Conservation (phyloP, 2,797 vertebrate species). For the Schizopygopsis malacanthus region DNA sequence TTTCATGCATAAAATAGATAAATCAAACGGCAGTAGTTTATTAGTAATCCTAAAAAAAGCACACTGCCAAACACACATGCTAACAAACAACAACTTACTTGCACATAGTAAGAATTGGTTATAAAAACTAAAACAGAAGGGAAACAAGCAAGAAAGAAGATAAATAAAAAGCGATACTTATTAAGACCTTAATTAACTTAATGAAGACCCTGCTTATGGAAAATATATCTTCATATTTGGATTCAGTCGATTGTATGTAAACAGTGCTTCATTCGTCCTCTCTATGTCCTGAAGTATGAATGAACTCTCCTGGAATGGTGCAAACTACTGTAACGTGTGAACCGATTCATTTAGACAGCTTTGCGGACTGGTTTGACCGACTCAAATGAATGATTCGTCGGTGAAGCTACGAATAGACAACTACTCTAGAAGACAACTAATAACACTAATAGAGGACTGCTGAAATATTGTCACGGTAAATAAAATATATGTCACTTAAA, state of each 20-base stretch:
- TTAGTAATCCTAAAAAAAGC: too few species aligned
- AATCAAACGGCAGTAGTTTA: too few species aligned
- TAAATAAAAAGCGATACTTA: too few species aligned
- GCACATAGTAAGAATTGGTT: too few species aligned
- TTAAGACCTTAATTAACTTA: background rate
- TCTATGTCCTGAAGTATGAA: background rate
- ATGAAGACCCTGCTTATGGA: background rate
- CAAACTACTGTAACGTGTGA: background rate
- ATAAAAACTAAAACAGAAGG: too few species aligned
- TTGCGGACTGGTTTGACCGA: conserved; percentile 20
- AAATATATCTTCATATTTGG: background rate
- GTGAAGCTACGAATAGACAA: background rate
- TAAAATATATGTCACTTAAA: background rate
- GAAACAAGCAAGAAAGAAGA: too few species aligned
- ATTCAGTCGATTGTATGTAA: background rate
- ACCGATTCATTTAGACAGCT: background rate
- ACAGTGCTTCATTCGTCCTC: background rate
- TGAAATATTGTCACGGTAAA: background rate
- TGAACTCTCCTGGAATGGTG: background rate
- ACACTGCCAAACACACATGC: too few species aligned
- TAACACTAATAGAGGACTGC: background rate
- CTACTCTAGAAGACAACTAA: background rate
- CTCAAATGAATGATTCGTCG: background rate
- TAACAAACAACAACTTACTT: too few species aligned
- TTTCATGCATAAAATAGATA: too few species aligned